These are phyloP conservation scores for Brenthis hecate DNA, from an alignment of 2,888 invertebrate genomes.

Conservation along the genomic window DNA sequence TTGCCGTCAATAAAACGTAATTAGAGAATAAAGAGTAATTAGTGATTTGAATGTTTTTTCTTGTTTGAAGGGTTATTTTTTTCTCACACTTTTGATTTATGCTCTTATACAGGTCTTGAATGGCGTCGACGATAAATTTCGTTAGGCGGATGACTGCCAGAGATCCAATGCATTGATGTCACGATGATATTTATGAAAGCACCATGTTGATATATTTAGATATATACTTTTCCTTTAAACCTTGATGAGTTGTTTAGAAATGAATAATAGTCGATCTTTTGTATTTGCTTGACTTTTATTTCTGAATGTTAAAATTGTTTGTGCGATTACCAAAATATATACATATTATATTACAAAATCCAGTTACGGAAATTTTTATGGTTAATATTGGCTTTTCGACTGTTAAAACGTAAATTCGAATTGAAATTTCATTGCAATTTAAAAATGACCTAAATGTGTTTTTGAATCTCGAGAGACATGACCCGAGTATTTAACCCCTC, in stretches of 20 bases:
- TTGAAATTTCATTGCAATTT: slow-evolving; percentile 7
- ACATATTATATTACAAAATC: not conserved
- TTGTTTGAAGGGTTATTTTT: slow-evolving; percentile 40
- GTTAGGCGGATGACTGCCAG: slow-evolving; percentile 45
- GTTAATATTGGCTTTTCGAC: not conserved
- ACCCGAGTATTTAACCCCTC: slow-evolving; percentile 50
- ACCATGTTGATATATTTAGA: slow-evolving; percentile 50
- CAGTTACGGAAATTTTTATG: not conserved
- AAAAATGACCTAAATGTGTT: slow-evolving; percentile 30
- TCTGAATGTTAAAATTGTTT: slow-evolving; percentile 36
- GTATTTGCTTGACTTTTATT: slow-evolving; percentile 46
- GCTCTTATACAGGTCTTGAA: slow-evolving; percentile 54
- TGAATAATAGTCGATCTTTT: slow-evolving; percentile 43
- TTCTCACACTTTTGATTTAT: slow-evolving; percentile 53
- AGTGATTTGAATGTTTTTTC: slow-evolving; percentile 53
- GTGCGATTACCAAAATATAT: slow-evolving; percentile 7
- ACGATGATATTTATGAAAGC: slow-evolving; percentile 56
- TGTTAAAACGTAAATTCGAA: not conserved
- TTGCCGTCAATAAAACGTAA: slow-evolving; percentile 51
- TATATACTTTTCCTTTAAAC: slow-evolving; percentile 45
- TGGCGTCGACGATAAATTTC: slow-evolving; percentile 50
- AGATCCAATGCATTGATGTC: slow-evolving; percentile 51
- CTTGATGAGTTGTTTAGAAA: slow-evolving; percentile 55
- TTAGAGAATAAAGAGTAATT: slow-evolving; percentile 56
- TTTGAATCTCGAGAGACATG: slow-evolving; percentile 34